Evolutionary conservation across 2,113 vertebrate species (phyloP), one percentile per base, ranked within the genome.

Genomic region (Seriola quinqueradiata): DNA sequence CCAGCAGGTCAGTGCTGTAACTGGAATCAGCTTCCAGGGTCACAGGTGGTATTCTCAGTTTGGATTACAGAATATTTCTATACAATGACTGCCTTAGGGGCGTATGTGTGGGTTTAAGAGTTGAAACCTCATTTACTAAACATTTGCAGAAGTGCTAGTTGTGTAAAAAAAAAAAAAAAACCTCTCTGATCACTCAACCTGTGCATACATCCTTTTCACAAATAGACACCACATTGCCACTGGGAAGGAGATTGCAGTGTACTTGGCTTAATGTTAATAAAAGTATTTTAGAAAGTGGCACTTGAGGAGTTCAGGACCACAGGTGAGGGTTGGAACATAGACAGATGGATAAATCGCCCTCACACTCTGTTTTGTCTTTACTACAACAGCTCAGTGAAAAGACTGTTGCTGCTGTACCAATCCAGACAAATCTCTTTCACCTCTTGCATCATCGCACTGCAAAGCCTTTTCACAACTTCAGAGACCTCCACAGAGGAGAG

Each of bases 1-100:
- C 57, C 68, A 80, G 72, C 75, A 32, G 70, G 67, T 76, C 71
- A 55, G 1, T 25, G 69, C 50, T 71, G 61, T 59, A 60, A 75
- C 50, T 25, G 42, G 25, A 63, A 59, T 52, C 65, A 75, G 50
- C 71, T 19, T 46, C 70, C 40, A 34, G 21, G 32, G 55, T 77
- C 68, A 55, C 60, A 55, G 54, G 69, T 42, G 40, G 67, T 46
- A n/a, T 61, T 75, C 59, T 52, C n/a, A 57, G 32, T 78, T 59
- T 58, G 40, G 23, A 72, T 60, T 38, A 67, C 36, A 52, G 7
- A 66, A 13, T 12, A 17, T 57, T 54, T 64, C 12, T 79, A 57
- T 8, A 40, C 0, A 55, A 48, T 28, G 14, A 46, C 13, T 8
- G 63, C 25, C 46, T 74, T 34, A 16, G 69, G 21, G 19, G 46